Evolutionary conservation across 2,888 invertebrate species (phyloP).

Genomic region (Scaeva pyrastri): DNA sequence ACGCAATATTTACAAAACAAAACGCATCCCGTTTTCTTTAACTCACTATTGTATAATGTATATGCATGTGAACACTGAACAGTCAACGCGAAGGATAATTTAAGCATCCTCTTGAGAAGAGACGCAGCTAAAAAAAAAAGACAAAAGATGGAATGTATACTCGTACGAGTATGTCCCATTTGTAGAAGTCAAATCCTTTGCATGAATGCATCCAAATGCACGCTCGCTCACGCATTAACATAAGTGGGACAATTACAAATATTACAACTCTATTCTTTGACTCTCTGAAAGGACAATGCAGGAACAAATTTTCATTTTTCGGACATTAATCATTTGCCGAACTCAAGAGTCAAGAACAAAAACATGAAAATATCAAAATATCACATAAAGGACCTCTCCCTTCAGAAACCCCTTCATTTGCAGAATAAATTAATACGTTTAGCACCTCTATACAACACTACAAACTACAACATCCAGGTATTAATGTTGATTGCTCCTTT

Average conservation of each 20-base stretch:
- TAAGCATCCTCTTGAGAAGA: slow-evolving; percentile 46
- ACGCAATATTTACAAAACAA: slow-evolving; percentile 84
- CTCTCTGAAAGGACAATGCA: slow-evolving; percentile 67
- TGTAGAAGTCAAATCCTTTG: slow-evolving; percentile 72
- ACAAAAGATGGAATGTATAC: slow-evolving; percentile 27
- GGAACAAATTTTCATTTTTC: slow-evolving; percentile 76
- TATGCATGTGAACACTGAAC: slow-evolving; percentile 35
- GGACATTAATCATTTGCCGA: slow-evolving; percentile 75
- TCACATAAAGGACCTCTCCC: neutral
- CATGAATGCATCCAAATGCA: slow-evolving; percentile 74
- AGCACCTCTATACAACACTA: too few relatives aligned
- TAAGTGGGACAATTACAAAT: slow-evolving; percentile 82
- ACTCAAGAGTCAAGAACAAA: slow-evolving; percentile 59
- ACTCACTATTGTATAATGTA: slow-evolving; percentile 5
- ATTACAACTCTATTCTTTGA: slow-evolving; percentile 83
- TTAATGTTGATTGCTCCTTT: slow-evolving; percentile 58
- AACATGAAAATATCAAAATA: slow-evolving; percentile 14
- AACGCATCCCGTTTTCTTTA: slow-evolving; percentile 79
- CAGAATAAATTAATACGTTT: slow-evolving; percentile 61
- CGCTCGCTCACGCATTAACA: slow-evolving; percentile 77
- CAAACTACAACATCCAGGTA: slow-evolving; percentile 52
- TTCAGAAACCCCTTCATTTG: slow-evolving; percentile 58
- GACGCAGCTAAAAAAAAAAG: neutral
- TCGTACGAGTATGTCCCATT: slow-evolving; percentile 55
- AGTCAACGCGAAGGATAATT: slow-evolving; percentile 20